Conservation (phyloP, 2,113 vertebrate genomes). For the Carettochelys insculpta region DNA sequence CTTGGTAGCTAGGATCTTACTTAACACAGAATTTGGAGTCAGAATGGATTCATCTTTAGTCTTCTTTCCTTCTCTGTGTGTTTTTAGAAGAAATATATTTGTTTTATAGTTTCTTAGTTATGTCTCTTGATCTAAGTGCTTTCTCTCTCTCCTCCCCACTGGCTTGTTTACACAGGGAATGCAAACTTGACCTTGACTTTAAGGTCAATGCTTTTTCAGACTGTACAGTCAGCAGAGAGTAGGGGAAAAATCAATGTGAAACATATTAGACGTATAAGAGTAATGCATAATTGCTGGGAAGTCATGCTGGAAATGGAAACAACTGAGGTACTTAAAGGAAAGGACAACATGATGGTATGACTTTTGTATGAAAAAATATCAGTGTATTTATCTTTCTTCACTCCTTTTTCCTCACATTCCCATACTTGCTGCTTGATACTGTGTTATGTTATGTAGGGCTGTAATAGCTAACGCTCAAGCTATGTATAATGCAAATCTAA, state of each 20-base stretch:
- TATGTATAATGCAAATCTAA: neutral
- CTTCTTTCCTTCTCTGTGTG: constrained; percentile 13
- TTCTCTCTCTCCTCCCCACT: neutral
- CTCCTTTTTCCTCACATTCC: neutral
- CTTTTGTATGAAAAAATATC: neutral
- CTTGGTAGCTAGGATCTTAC: constrained; percentile 40
- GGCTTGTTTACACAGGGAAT: constrained; percentile 73
- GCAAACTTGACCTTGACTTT: constrained; percentile 79
- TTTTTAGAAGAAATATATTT: constrained; percentile 33
- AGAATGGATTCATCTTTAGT: constrained; percentile 18
- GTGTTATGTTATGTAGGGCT: neutral
- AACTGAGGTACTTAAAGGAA: constrained; percentile 37
- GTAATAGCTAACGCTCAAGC: neutral
- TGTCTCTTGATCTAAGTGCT: constrained; percentile 12
- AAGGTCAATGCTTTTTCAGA: constrained; percentile 77
- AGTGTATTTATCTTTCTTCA: neutral
- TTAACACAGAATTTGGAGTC: constrained; percentile 46
- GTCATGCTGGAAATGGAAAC: constrained; percentile 64
- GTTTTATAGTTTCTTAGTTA: constrained; percentile 37
- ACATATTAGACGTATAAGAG: constrained; percentile 72
- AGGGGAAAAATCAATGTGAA: constrained; percentile 79
- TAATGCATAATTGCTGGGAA: constrained; percentile 71
- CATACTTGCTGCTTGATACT: neutral
- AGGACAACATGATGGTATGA: neutral
- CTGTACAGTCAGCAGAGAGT: constrained; percentile 76